These are phyloP conservation scores for Epinephelus malabaricus DNA, from an alignment of 2,797 vertebrate genomes.

Conservation along the genomic window DNA sequence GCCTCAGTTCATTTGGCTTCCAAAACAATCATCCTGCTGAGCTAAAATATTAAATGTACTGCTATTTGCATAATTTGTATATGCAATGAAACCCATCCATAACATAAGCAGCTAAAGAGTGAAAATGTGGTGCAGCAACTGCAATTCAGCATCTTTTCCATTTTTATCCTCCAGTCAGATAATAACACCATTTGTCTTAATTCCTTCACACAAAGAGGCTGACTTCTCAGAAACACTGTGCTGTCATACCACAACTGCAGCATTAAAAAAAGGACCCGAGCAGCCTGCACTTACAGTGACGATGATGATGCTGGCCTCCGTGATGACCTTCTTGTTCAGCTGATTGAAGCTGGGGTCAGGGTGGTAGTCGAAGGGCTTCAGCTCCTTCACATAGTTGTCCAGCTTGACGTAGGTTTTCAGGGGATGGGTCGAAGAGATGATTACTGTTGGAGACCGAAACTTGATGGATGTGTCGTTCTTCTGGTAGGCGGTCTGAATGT, in stretches of 20 bases:
- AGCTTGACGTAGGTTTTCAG: slow-evolving; percentile 88
- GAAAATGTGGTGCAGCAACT: slow-evolving; percentile 32
- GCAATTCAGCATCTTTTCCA: slow-evolving; percentile 52
- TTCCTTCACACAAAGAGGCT: slow-evolving; percentile 21
- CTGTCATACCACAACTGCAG: neutral
- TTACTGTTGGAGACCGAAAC: slow-evolving; percentile 90
- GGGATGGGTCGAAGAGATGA: slow-evolving; percentile 82
- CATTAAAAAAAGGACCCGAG: neutral
- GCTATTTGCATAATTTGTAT: slow-evolving; percentile 29
- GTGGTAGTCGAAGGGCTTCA: slow-evolving; percentile 91
- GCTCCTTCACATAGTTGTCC: slow-evolving; percentile 87
- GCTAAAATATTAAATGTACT: slow-evolving; percentile 38
- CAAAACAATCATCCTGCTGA: slow-evolving; percentile 39
- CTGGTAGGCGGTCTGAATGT: slow-evolving; percentile 69
- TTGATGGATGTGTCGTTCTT: slow-evolving; percentile 90
- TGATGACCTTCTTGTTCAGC: slow-evolving; percentile 90
- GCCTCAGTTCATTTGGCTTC: slow-evolving; percentile 20
- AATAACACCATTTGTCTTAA: slow-evolving; percentile 59
- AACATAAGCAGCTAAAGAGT: slow-evolving; percentile 38
- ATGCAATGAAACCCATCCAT: slow-evolving; percentile 8
- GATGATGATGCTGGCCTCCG: slow-evolving; percentile 85
- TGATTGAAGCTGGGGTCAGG: slow-evolving; percentile 90
- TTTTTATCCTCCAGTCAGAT: slow-evolving; percentile 40
- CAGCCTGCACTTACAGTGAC: slow-evolving; percentile 80
- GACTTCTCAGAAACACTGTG: neutral